These are phyloP conservation scores for Leptopilina boulardi DNA, from an alignment of 1,140 invertebrate genomes.

Conservation along the genomic window DNA sequence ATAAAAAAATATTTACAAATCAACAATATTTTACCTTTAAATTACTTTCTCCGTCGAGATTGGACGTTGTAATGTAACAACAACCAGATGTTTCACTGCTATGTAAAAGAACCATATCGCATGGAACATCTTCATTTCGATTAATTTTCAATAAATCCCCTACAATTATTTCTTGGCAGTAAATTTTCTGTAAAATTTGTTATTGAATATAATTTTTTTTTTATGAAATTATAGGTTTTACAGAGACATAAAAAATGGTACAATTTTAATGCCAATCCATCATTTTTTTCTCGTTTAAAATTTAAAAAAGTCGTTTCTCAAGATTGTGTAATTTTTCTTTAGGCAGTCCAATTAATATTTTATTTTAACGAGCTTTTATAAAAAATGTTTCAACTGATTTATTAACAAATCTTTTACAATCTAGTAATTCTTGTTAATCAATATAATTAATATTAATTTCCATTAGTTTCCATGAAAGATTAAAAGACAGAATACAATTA, in stretches of 20 bases:
- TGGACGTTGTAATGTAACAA: slow-evolving; percentile 82
- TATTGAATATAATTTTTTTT: slow-evolving; percentile 39
- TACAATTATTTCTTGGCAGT: slow-evolving; percentile 80
- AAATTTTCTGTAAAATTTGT: slow-evolving; percentile 69
- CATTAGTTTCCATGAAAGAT: no score
- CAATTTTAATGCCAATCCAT: not conserved
- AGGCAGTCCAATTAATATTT: no score
- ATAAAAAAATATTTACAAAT: not conserved
- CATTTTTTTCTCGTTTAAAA: no score
- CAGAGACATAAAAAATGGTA: not conserved
- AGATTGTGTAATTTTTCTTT: no score
- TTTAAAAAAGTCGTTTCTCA: no score
- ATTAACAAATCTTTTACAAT: no score
- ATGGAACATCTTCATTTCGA: slow-evolving; percentile 85
- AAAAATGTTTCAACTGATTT: no score
- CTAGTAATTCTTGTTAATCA: no score
- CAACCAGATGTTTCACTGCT: slow-evolving; percentile 70
- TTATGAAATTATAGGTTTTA: not conserved
- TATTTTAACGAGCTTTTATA: no score
- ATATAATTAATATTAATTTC: no score
- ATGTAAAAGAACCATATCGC: slow-evolving; percentile 84
- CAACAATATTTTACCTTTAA: slow-evolving; percentile 78
- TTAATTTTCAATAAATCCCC: slow-evolving; percentile 86
- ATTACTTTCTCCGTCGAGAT: slow-evolving; percentile 85
- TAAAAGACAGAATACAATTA: no score